Evolutionary conservation across 2,888 invertebrate species (phyloP).

Genomic region (Microdon myrmicae): DNA sequence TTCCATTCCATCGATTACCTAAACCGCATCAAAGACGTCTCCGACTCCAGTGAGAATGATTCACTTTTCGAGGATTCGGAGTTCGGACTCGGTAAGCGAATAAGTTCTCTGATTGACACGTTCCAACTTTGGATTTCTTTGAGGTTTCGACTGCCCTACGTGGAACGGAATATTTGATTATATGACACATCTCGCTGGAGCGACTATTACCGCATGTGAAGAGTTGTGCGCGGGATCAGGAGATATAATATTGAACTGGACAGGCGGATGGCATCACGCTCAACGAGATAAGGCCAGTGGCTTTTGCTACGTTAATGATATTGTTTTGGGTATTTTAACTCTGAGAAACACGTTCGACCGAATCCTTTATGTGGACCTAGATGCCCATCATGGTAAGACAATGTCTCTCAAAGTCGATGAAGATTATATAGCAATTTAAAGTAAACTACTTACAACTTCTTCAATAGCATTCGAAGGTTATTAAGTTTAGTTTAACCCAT

Average conservation of each 20-base stretch:
- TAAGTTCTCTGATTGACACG: background rate
- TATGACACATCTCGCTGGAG: constrained; percentile 74
- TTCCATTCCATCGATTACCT: constrained; percentile 78
- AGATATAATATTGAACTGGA: constrained; percentile 81
- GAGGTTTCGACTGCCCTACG: constrained; percentile 82
- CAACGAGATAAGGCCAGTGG: constrained; percentile 81
- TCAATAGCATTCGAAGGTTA: too few species aligned
- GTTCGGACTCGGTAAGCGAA: constrained; percentile 25
- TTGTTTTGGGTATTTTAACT: constrained; percentile 80
- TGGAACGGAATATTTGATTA: constrained; percentile 73
- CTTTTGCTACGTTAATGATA: constrained; percentile 88
- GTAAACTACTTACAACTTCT: too few species aligned
- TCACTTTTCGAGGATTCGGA: constrained; percentile 5
- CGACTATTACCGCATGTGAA: constrained; percentile 77
- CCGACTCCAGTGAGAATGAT: constrained; percentile 5
- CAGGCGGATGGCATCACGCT: constrained; percentile 90
- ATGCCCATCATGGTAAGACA: constrained; percentile 85
- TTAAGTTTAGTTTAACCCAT: too few species aligned
- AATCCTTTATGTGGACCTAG: constrained; percentile 83
- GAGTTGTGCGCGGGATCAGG: constrained; percentile 68
- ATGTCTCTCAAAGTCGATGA: too few species aligned
- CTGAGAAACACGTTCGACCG: constrained; percentile 73
- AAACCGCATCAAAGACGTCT: constrained; percentile 70
- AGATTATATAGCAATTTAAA: too few species aligned
- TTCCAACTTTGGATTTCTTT: too few species aligned